These are phyloP conservation scores for Ariolimax columbianus DNA, from an alignment of 2,888 invertebrate genomes.

Conservation along the genomic window DNA sequence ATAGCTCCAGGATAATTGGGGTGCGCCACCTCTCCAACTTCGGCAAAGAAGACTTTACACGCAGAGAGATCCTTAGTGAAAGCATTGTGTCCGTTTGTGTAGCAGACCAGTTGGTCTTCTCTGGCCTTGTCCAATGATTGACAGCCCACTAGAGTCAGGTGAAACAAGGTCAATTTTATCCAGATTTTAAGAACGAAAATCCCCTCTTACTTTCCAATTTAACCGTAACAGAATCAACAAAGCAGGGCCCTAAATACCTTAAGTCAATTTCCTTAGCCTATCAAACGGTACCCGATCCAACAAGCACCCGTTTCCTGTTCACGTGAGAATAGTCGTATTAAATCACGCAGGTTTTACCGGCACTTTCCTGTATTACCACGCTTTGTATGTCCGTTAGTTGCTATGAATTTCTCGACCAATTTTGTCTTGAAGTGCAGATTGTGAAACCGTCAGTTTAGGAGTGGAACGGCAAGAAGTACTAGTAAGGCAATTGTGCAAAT, in stretches of 20 bases:
- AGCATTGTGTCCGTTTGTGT: no score
- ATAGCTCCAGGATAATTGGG: no score
- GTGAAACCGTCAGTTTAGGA: background rate
- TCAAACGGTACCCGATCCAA: background rate
- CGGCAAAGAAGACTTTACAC: no score
- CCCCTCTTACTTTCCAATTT: no score
- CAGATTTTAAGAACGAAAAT: no score
- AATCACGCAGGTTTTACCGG: background rate
- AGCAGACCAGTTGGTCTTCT: no score
- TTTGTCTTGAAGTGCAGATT: background rate
- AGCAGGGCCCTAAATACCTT: background rate
- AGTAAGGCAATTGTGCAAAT: slow-evolving; percentile 15
- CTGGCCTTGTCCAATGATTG: no score
- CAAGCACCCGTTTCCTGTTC: background rate
- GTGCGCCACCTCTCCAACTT: no score
- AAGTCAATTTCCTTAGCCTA: background rate
- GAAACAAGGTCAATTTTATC: no score
- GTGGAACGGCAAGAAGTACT: slow-evolving; percentile 8
- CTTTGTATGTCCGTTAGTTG: slow-evolving; percentile 19
- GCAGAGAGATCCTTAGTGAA: no score
- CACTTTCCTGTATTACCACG: background rate
- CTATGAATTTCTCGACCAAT: background rate
- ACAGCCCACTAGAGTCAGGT: no score
- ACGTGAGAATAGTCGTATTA: background rate
- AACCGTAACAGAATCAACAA: background rate